Percentiles rank a stretch among this genome's conserved stretches.
Evolutionary conservation across 2,888 invertebrate genomes (phyloP).

Genomic region (Cheilosia pagana): DNA sequence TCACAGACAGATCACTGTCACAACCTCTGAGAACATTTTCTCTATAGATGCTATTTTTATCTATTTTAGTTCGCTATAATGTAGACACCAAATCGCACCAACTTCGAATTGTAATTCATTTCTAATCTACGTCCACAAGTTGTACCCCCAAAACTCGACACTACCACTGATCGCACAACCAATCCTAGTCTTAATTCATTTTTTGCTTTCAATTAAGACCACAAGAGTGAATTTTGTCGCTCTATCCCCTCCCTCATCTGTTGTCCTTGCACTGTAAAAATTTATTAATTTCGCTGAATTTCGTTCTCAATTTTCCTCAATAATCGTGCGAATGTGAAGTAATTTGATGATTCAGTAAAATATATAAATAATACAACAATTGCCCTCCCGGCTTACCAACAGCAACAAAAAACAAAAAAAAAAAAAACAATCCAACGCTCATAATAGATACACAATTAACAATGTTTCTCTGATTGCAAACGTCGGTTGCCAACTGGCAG

Average conservation of each 20-base stretch:
- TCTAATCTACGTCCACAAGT: not conserved
- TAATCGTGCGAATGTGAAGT: slow-evolving; percentile 35
- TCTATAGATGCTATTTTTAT: too few species aligned
- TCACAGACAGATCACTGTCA: too few species aligned
- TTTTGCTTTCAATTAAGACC: not conserved
- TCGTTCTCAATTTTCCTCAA: not conserved
- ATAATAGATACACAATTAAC: slow-evolving; percentile 7
- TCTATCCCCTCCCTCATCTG: not conserved
- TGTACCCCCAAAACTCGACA: too few species aligned
- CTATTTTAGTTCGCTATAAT: too few species aligned
- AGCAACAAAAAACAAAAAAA: not conserved
- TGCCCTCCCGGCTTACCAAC: not conserved
- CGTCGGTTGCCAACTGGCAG: slow-evolving; percentile 21
- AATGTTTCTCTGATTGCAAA: slow-evolving; percentile 18
- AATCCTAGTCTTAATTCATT: not conserved
- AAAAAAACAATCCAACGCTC: not conserved
- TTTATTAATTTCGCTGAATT: not conserved
- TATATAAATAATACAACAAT: not conserved
- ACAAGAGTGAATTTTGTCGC: not conserved
- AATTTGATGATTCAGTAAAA: slow-evolving; percentile 32
- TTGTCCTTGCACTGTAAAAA: not conserved
- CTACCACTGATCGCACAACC: not conserved
- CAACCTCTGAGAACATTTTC: too few species aligned
- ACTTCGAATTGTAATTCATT: not conserved
- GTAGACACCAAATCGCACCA: too few species aligned